Evolutionary conservation across 92 coral and sea anemone species (phyloP), one percentile per base, ranked within the genome.

Genomic region (Zoanthus sansibaricus): DNA sequence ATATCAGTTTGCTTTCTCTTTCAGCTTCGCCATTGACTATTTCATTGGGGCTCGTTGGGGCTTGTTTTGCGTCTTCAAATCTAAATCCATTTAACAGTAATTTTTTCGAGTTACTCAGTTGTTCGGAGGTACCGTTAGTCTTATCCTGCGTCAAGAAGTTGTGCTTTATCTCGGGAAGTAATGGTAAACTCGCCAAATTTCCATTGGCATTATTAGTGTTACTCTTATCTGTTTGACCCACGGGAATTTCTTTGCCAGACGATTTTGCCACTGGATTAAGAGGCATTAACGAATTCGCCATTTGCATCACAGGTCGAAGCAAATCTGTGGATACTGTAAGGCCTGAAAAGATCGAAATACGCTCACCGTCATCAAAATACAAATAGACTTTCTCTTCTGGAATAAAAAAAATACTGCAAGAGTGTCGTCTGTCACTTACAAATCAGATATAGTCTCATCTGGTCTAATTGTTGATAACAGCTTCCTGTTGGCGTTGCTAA

Each of bases 211-310:
- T 25, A 25, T 25, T 80, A 67, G 21, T 51, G 47, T 46, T 80
- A n/a, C 75, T 20, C 44, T 66, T 67, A n/a, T 68, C 75, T 1
- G 56, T 31, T 62, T 46, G 85, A 13, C 85, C 85, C 74, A 66
- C 85, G 75, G 85, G 75, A 62, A 80, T 64, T 45, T 17, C 8
- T 48, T 46, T 80, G 18, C 44, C 61, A 80, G 85, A 10, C 61
- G 85, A 21, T 20, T 80, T 80, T 12, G 45, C 56, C 85, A 42
- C 20, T 30, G 85, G 47, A 49, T 80, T 47, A 13, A 80, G 73
- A 9, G 75, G 85, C 74, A 80, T 80, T 71, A 80, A 80, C 9
- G 85, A 44, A 80, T 80, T 80, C 20, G 74, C 61, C 85, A 80
- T 80, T 46, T 64, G 85, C 47, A 51, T 47, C 49, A 10, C 58